These are phyloP conservation scores for Hemiprocne comata DNA, from an alignment of 2,113 vertebrate genomes.

Conservation along the genomic window DNA sequence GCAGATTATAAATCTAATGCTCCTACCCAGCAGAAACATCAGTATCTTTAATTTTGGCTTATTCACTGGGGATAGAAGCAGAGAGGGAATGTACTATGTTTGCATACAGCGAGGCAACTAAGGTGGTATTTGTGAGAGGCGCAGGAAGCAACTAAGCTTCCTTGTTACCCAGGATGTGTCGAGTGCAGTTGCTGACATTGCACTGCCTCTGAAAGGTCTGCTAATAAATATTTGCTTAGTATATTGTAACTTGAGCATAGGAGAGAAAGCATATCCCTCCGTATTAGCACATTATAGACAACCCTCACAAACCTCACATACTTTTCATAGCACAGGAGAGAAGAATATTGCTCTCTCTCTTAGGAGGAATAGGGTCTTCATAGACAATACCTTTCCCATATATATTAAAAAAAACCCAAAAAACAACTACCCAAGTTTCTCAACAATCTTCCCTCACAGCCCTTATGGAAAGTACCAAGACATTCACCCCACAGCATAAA, in stretches of 20 bases:
- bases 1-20: not conserved
- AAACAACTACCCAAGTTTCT: not conserved
- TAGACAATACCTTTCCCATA: not conserved
- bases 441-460: not conserved
- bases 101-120: not conserved
- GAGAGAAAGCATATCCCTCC: not conserved
- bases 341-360: not conserved
- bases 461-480: not conserved
- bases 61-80: not conserved
- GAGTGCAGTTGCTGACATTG: constrained; percentile 22
- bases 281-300: not conserved
- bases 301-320: not conserved
- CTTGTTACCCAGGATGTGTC: not conserved
- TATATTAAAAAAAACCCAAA: not conserved
- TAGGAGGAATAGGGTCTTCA: not conserved
- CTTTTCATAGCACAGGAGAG: not conserved
- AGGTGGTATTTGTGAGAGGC: not conserved
- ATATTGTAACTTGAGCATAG: constrained; percentile 13
- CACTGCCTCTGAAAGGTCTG: constrained; percentile 18
- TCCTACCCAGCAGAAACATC: not conserved
- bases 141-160: not conserved
- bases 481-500: not conserved
- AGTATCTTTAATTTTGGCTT: not conserved
- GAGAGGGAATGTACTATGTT: not conserved
- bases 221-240: constrained; percentile 64